Percentiles rank a stretch among this genome's conserved stretches.
phyloP scores from a whole-genome alignment of 1,140 invertebrate genomes.

The Pseudomyrmex cubaensis region DNA sequence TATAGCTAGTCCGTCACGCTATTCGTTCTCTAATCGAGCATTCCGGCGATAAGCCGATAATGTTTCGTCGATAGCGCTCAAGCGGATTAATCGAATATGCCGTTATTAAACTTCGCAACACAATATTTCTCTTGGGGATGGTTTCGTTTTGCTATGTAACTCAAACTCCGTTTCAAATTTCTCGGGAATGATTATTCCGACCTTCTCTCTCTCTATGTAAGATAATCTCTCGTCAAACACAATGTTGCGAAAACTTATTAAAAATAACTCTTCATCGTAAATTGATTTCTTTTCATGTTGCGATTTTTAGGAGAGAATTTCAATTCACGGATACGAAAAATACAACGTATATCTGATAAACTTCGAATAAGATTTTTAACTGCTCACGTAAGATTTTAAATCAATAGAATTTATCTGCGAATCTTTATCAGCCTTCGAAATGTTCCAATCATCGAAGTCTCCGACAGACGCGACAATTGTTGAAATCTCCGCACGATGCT shows the following conservation, averaged over 20 bases:
- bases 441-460: conserved; percentile 28
- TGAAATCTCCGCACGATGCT: conserved; percentile 7
- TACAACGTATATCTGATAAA: too few species aligned
- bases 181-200: background rate
- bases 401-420: background rate
- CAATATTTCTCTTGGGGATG: background rate
- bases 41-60: conserved; percentile 65
- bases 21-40: conserved; percentile 65
- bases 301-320: background rate
- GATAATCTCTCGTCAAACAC: background rate
- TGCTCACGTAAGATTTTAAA: background rate
- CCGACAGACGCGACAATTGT: background rate
- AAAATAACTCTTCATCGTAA: background rate
- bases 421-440: background rate
- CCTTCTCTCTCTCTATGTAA: background rate
- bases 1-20: conserved; percentile 49
- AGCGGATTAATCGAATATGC: conserved; percentile 50
- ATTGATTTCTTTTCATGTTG: conserved; percentile 4
- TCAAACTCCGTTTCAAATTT: background rate
- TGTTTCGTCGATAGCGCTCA: conserved; percentile 42
- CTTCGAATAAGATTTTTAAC: too few species aligned
- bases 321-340: too few species aligned
- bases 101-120: background rate
- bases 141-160: too few species aligned
- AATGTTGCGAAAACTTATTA: background rate